Percentiles rank a stretch among this genome's conserved stretches.
These are phyloP conservation scores for Scophthalmus maximus DNA, from an alignment of 2,113 vertebrate genomes.

Conservation along the genomic window DNA sequence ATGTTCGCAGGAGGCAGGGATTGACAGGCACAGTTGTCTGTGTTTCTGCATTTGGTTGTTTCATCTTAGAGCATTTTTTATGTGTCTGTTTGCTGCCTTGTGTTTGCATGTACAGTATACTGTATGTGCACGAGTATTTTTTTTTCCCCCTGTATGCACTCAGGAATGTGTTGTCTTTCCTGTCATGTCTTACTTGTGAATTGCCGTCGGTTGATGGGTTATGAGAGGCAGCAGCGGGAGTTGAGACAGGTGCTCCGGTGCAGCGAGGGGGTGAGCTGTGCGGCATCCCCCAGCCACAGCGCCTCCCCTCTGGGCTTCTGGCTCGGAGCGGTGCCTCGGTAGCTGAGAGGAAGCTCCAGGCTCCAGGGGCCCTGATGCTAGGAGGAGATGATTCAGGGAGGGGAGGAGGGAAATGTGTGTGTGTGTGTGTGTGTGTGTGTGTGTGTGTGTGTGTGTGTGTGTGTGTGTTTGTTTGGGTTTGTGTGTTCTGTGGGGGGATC, in stretches of 20 bases:
- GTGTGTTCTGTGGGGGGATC: slow-evolving; percentile 68
- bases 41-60: slow-evolving; percentile 48
- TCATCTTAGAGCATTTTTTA: slow-evolving; percentile 39
- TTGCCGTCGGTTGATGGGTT: slow-evolving; percentile 60
- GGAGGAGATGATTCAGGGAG: slow-evolving; percentile 45
- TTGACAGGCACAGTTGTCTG: slow-evolving; percentile 37
- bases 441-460: slow-evolving; percentile 36
- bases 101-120: neutral
- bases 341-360: slow-evolving; percentile 63
- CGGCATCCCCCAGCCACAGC: slow-evolving; percentile 40
- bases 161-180: slow-evolving; percentile 34
- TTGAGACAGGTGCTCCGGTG: slow-evolving; percentile 60
- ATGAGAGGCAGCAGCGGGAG: slow-evolving; percentile 59
- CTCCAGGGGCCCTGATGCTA: slow-evolving; percentile 46
- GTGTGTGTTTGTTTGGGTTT: slow-evolving; percentile 45
- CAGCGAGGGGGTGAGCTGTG: slow-evolving; percentile 39
- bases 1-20: slow-evolving; percentile 45
- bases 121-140: slow-evolving; percentile 1
- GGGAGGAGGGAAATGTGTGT: slow-evolving; percentile 32
- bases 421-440: slow-evolving; percentile 24
- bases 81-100: slow-evolving; percentile 17
- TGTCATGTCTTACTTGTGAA: slow-evolving; percentile 49
- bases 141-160: slow-evolving; percentile 10
- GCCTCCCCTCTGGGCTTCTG: slow-evolving; percentile 62
- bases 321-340: slow-evolving; percentile 60